phyloP scores from a whole-genome alignment of 2,797 vertebrate genomes.

The Cynopterus sphinx region DNA sequence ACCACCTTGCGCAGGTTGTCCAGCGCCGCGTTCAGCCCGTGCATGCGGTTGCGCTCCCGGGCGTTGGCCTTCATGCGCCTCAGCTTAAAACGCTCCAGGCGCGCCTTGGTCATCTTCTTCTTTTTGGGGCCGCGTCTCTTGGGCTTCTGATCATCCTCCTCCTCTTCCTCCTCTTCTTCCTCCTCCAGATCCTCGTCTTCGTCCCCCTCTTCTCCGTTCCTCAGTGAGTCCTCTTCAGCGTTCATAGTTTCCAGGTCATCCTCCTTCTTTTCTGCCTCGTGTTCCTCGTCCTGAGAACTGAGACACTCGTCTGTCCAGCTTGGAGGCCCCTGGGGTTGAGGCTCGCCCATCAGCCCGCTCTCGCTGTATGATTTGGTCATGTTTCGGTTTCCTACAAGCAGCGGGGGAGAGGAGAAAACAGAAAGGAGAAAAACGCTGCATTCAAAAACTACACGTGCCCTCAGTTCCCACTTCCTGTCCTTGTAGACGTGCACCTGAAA shows the following conservation, averaged over 20 bases:
- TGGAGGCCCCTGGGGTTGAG: constrained; percentile 87
- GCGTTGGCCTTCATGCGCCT: constrained; percentile 98
- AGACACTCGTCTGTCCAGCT: constrained; percentile 91
- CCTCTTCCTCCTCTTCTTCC: constrained; percentile 93
- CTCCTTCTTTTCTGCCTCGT: constrained; percentile 88
- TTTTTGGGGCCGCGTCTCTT: constrained; percentile 97
- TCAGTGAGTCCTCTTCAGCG: constrained; percentile 84
- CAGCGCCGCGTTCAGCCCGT: constrained; percentile 98
- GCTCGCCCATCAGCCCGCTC: constrained; percentile 87
- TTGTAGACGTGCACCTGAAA: neutral
- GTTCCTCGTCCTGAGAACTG: constrained; percentile 90
- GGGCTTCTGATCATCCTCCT: constrained; percentile 94
- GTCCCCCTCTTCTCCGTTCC: constrained; percentile 88
- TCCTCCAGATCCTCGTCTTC: constrained; percentile 91
- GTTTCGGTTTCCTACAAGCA: constrained; percentile 82
- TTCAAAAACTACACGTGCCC: constrained; percentile 42
- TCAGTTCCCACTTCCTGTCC: neutral
- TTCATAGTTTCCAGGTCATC: constrained; percentile 86
- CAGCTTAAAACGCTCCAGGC: constrained; percentile 96
- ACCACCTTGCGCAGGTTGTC: constrained; percentile 98
- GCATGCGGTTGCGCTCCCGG: constrained; percentile 98
- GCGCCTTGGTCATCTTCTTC: constrained; percentile 99
- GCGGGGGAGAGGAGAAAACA: constrained; percentile 70
- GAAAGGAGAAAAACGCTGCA: neutral
- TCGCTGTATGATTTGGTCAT: constrained; percentile 97